phyloP scores from a whole-genome alignment of 2,888 invertebrate species.

The Amphipoea oculea region DNA sequence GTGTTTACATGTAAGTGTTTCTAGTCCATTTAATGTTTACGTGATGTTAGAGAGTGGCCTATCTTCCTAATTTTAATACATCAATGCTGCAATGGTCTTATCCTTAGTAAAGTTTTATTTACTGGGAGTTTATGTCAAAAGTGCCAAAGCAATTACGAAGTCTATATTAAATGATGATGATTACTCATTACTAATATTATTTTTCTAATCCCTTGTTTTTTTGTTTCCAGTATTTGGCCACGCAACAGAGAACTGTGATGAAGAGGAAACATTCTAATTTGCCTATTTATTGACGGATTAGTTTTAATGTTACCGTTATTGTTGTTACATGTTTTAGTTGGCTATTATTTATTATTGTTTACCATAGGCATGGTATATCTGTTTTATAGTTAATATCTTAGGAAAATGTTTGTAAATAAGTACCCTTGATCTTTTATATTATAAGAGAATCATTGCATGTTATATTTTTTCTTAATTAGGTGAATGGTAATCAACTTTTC shows the following conservation, averaged over 20 bases:
- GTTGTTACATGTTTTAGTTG: slow-evolving; percentile 85
- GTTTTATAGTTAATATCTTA: slow-evolving; percentile 79
- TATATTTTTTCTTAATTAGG: slow-evolving; percentile 78
- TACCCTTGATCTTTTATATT: slow-evolving; percentile 77
- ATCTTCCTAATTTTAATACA: no score
- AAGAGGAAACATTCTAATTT: slow-evolving; percentile 94
- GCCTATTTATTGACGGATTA: slow-evolving; percentile 79
- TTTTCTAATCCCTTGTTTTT: slow-evolving; percentile 9
- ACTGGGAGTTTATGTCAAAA: neutral
- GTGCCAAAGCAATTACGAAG: neutral
- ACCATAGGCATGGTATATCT: slow-evolving; percentile 80
- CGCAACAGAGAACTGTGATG: slow-evolving; percentile 95
- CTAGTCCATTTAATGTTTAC: no score
- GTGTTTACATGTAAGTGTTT: no score
- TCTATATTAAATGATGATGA: neutral
- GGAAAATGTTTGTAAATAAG: slow-evolving; percentile 85
- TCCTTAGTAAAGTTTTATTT: neutral
- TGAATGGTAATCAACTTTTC: slow-evolving; percentile 83
- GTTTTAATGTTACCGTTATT: slow-evolving; percentile 88
- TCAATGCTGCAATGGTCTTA: no score
- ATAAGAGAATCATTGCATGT: slow-evolving; percentile 83
- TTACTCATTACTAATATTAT: no score
- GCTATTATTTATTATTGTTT: slow-evolving; percentile 87
- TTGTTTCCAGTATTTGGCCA: slow-evolving; percentile 96
- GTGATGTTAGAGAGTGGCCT: no score